A percentile compares a stretch with the other conserved stretches of the same genome.
phyloP scores from a whole-genome alignment of 1,140 invertebrate genomes.

The Lasioglossum baleicum region DNA sequence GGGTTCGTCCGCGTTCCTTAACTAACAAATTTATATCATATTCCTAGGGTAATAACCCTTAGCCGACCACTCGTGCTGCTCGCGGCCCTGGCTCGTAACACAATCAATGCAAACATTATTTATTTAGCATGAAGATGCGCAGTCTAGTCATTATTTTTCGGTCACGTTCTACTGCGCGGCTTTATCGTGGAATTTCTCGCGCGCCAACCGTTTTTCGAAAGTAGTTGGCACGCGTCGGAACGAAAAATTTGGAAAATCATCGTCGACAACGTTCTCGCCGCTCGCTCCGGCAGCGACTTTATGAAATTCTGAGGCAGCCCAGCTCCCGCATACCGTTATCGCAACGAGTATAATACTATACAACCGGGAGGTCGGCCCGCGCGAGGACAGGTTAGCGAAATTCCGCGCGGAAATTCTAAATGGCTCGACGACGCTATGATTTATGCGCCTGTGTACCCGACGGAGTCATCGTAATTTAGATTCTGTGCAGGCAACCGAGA shows the following conservation, averaged over 20 bases:
- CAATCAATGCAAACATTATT: too few relatives aligned
- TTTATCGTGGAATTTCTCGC: too few relatives aligned
- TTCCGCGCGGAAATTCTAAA: conserved; percentile 62
- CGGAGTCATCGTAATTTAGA: conserved; percentile 54
- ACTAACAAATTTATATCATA: too few relatives aligned
- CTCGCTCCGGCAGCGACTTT: not conserved
- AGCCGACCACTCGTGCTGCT: too few relatives aligned
- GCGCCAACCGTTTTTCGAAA: too few relatives aligned
- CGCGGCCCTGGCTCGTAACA: too few relatives aligned
- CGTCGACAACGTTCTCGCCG: not conserved
- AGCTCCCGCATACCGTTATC: not conserved
- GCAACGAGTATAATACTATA: not conserved
- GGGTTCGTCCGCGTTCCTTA: too few relatives aligned
- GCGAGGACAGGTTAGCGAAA: conserved; percentile 50
- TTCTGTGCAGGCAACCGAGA: conserved; percentile 19
- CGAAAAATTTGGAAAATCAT: not conserved
- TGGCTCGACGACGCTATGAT: conserved; percentile 55
- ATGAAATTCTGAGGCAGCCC: conserved; percentile 38
- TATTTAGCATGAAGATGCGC: too few relatives aligned
- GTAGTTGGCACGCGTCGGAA: not conserved
- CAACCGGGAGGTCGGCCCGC: not conserved
- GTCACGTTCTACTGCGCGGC: too few relatives aligned
- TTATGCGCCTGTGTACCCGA: conserved; percentile 42
- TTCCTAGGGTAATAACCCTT: too few relatives aligned
- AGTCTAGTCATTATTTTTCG: too few relatives aligned